These are phyloP conservation scores for Lontra canadensis DNA, from an alignment of 2,113 vertebrate species.

Conservation along the genomic window DNA sequence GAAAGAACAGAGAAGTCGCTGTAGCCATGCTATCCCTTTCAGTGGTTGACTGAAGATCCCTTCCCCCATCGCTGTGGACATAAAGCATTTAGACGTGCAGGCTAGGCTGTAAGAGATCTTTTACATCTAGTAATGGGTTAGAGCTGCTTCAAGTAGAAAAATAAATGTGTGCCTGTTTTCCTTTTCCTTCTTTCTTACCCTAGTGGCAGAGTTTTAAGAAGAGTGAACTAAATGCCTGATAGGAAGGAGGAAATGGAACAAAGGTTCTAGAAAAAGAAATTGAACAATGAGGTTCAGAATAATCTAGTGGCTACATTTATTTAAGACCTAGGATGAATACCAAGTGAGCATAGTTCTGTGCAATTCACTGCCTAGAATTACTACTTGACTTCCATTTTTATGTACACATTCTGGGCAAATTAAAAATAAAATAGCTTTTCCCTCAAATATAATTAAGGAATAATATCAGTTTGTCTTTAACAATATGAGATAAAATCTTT, in stretches of 20 bases:
- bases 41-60: neutral
- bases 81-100: neutral
- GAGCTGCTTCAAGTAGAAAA: neutral
- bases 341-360: neutral
- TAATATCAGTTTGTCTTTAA: neutral
- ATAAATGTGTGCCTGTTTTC: neutral
- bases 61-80: neutral
- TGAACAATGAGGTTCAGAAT: slow-evolving; percentile 39
- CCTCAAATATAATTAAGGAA: slow-evolving; percentile 3
- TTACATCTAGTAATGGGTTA: neutral
- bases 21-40: neutral
- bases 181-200: neutral
- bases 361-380: neutral
- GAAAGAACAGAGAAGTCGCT: neutral
- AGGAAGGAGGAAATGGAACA: slow-evolving; percentile 44
- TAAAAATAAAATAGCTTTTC: slow-evolving; percentile 40
- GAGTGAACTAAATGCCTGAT: slow-evolving; percentile 16
- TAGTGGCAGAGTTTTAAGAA: slow-evolving; percentile 26
- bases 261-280: slow-evolving; percentile 52
- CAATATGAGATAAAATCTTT: neutral
- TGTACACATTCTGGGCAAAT: neutral
- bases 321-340: slow-evolving; percentile 18
- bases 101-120: neutral
- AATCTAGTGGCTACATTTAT: neutral
- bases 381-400: slow-evolving; percentile 26